These are phyloP conservation scores for Podiceps cristatus DNA, from an alignment of 2,113 vertebrate genomes.

Conservation along the genomic window DNA sequence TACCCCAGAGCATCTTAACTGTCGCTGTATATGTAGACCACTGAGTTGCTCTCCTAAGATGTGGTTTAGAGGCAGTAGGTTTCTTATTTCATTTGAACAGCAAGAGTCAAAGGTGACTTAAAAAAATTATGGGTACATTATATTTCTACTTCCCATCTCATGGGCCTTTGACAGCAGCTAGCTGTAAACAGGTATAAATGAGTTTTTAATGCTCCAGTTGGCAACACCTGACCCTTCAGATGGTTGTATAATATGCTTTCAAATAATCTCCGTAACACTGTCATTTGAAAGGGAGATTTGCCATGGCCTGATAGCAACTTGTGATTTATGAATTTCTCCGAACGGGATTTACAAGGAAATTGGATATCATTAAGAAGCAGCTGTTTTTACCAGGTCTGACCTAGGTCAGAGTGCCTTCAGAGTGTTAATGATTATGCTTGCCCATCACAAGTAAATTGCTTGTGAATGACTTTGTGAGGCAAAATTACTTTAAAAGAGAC, in stretches of 20 bases:
- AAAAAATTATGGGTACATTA: background rate
- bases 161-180: background rate
- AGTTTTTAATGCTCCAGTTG: conserved; percentile 14
- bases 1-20: background rate
- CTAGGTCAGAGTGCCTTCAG: background rate
- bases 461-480: background rate
- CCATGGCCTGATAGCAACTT: background rate
- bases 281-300: conserved; percentile 10
- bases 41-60: background rate
- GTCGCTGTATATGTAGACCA: background rate
- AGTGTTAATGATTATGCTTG: background rate
- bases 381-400: background rate
- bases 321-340: conserved; percentile 56
- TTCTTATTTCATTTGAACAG: background rate
- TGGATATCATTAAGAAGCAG: conserved; percentile 26
- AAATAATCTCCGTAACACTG: background rate
- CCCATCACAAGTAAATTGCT: conserved; percentile 25
- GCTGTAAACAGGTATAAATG: conserved; percentile 10
- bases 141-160: background rate
- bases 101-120: background rate
- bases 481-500: conserved; percentile 28
- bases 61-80: background rate
- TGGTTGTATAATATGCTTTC: background rate
- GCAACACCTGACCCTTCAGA: background rate
- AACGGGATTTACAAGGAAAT: conserved; percentile 32